Percentiles rank a stretch among this genome's conserved stretches.
phyloP scores from a whole-genome alignment of 2,797 vertebrate genomes.

The Octomys mimax region DNA sequence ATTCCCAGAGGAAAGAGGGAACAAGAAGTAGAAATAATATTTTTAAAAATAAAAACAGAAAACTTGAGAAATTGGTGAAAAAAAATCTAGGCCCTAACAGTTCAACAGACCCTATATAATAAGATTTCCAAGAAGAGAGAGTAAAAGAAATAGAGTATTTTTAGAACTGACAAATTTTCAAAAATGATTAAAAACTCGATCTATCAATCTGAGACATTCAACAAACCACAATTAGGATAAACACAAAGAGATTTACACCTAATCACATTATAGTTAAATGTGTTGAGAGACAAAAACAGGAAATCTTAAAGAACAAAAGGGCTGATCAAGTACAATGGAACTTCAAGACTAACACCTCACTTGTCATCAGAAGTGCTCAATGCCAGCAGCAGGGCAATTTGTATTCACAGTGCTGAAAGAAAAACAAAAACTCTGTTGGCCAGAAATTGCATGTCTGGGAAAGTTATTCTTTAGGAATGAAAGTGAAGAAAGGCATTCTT shows the following conservation, averaged over 20 bases:
- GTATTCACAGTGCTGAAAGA: background rate
- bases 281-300: slow-evolving; percentile 39
- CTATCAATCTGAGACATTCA: background rate
- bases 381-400: background rate
- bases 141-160: slow-evolving; percentile 23
- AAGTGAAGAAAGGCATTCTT: background rate
- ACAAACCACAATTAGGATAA: background rate
- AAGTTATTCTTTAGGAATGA: slow-evolving; percentile 21
- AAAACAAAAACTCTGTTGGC: background rate
- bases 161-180: slow-evolving; percentile 13
- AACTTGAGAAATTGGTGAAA: slow-evolving; percentile 23
- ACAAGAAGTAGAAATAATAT: background rate
- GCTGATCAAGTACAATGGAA: background rate
- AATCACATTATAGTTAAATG: background rate
- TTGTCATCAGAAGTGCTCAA: slow-evolving; percentile 14
- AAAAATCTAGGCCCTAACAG: background rate
- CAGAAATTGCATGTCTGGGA: slow-evolving; percentile 4
- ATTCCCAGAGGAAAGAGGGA: background rate
- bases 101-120: background rate
- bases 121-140: background rate
- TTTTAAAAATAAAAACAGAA: slow-evolving; percentile 39
- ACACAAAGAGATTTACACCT: background rate
- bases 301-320: slow-evolving; percentile 7
- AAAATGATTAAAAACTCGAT: slow-evolving; percentile 6
- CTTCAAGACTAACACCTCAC: background rate